These are phyloP conservation scores for Eulemur mongoz DNA, from an alignment of 2,797 vertebrate genomes.

Conservation along the genomic window DNA sequence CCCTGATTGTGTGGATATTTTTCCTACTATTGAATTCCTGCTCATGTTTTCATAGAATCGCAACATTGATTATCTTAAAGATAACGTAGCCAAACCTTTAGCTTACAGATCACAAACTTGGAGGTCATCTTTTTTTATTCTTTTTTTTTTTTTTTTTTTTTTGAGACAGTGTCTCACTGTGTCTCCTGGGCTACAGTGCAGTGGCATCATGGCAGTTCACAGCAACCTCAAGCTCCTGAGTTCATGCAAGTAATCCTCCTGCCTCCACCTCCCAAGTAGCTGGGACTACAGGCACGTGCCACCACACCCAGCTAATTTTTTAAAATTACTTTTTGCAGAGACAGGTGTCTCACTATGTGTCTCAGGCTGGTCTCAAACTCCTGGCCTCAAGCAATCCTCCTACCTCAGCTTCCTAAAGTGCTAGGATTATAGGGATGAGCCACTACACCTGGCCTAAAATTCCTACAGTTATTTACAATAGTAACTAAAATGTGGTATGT, in stretches of 20 bases:
- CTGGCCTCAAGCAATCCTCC: background rate
- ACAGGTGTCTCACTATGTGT: background rate
- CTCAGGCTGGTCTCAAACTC: background rate
- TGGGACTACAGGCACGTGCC: background rate
- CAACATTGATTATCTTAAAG: background rate
- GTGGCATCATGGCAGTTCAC: background rate
- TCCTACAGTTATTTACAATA: background rate
- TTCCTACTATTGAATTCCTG: background rate
- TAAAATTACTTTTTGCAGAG: background rate
- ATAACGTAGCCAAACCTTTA: background rate
- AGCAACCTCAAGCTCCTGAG: background rate
- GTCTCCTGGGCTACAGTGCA: background rate
- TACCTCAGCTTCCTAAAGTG: background rate
- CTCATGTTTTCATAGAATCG: background rate
- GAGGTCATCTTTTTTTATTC: background rate
- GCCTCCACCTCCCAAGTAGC: background rate
- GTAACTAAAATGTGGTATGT: background rate
- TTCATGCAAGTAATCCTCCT: background rate
- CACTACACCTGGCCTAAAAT: background rate
- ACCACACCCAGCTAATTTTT: background rate
- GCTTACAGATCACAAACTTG: background rate
- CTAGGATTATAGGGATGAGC: background rate
- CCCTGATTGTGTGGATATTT: background rate
- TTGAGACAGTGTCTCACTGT: background rate
- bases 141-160: background rate